Percentiles rank a stretch among this genome's conserved stretches.
These are phyloP conservation scores for Grammomys dolichurus DNA, from an alignment of 2,113 vertebrate species.

Conservation along the genomic window DNA sequence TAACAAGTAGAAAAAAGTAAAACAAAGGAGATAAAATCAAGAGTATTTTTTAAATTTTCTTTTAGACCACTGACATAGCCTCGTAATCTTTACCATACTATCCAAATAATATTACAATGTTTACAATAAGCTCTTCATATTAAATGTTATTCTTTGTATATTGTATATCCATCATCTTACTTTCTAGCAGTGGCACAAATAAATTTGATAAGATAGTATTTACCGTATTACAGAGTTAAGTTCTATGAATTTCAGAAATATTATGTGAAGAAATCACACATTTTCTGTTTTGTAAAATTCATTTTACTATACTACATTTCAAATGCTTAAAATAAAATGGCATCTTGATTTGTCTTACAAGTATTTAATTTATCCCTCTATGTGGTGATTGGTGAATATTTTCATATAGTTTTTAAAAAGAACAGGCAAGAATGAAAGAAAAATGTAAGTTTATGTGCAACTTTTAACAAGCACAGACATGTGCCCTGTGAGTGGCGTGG, in stretches of 20 bases:
- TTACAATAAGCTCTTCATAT: neutral
- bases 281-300: neutral
- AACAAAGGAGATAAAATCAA: neutral
- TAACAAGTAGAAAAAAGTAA: neutral
- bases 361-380: neutral
- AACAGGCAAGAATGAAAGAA: neutral
- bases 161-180: neutral
- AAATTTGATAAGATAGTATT: neutral
- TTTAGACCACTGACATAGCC: neutral
- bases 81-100: neutral
- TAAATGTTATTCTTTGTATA: neutral
- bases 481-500: neutral
- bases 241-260: neutral
- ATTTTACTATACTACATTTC: neutral
- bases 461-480: neutral
- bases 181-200: neutral
- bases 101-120: neutral
- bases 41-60: neutral
- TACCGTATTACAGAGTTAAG: neutral
- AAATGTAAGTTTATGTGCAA: neutral
- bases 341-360: neutral
- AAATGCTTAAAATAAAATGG: neutral
- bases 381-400: neutral
- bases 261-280: neutral
- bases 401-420: neutral